These are phyloP conservation scores for silkworm (Bombyx mori) DNA, from an alignment of 1,140 invertebrate species.

Conservation along the genomic window DNA sequence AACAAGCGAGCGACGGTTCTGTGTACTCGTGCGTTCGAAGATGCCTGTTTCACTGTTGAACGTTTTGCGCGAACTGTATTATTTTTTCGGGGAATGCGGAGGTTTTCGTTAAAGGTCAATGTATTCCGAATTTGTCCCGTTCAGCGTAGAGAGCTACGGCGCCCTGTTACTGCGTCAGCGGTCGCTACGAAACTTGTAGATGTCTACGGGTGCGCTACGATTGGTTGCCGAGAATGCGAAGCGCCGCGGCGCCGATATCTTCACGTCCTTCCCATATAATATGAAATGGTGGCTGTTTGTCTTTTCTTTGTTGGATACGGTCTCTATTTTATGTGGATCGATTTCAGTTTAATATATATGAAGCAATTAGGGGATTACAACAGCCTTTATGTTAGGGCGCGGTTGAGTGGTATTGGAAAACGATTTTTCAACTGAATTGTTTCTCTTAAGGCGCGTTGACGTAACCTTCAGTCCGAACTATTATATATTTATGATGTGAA, in stretches of 20 bases:
- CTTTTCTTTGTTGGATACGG: constrained; percentile 7
- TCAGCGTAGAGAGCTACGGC: constrained; percentile 37
- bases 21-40: constrained; percentile 5
- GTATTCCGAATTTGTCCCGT: constrained; percentile 25
- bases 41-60: constrained; percentile 6
- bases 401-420: no score
- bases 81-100: constrained; percentile 19
- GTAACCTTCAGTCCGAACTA: background rate
- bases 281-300: constrained; percentile 5
- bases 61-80: constrained; percentile 7
- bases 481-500: background rate
- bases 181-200: constrained; percentile 54
- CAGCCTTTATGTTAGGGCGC: no score
- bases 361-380: constrained; percentile 14
- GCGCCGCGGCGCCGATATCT: constrained; percentile 7
- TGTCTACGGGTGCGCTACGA: constrained; percentile 39
- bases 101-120: constrained; percentile 36
- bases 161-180: constrained; percentile 43
- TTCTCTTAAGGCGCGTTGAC: no score
- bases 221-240: constrained; percentile 25
- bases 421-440: no score
- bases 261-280: constrained; percentile 2
- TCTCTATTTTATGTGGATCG: constrained; percentile 5
- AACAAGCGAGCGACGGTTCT: constrained; percentile 8
- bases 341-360: constrained; percentile 15